Base-by-base conservation (phyloP, 2,888 invertebrate genomes). In the Eucera pruinosa region DNA sequence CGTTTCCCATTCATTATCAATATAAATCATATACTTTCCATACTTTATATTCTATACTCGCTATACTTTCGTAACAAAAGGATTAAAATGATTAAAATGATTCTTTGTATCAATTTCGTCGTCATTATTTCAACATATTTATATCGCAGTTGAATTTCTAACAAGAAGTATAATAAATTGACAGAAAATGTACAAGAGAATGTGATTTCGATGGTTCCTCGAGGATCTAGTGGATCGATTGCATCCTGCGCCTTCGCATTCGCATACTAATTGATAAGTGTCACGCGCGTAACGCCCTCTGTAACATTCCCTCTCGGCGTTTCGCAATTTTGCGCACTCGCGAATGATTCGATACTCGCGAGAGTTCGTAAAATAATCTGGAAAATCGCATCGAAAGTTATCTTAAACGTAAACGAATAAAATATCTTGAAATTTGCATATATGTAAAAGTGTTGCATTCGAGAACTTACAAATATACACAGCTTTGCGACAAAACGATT, bases 261-360 rank as follows among this genome's bases (percentile, higher is more conserved):
- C 90, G 75, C 90, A 89, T 25, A 86, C 69, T 13, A 81, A 65
- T 66, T 89, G 90, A 83, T 88, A 86, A 83, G 87, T 88, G 48
- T 87, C 88, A 6, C 72, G 84, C 20, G 64, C 79, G 64, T 88
- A 87, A 62, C 83, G 85, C 39, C 89, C 89, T 66, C 72, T 82
- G 60, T 90, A 89, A 80, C 90, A 90, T 20, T 79, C 79, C 4
- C 70, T 80, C 20, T 68, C 77, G 15, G 60, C 71, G 20, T 79
- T 78, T 25, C 71, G 72, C 67, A 79, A 78, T 71, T 70, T 77
- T 15, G 88, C 87, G 64, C 89, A 90, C 79, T 90, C 89, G 9
- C 89, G 81, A 36, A 86, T 68, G 6, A 78, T 82, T 20, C 84
- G n/a, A 36, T 81, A 73, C 7, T 88, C 85, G 1, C 54, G 78